phyloP scores from a whole-genome alignment of 2,113 vertebrate genomes.

The Anolis carolinensis region DNA sequence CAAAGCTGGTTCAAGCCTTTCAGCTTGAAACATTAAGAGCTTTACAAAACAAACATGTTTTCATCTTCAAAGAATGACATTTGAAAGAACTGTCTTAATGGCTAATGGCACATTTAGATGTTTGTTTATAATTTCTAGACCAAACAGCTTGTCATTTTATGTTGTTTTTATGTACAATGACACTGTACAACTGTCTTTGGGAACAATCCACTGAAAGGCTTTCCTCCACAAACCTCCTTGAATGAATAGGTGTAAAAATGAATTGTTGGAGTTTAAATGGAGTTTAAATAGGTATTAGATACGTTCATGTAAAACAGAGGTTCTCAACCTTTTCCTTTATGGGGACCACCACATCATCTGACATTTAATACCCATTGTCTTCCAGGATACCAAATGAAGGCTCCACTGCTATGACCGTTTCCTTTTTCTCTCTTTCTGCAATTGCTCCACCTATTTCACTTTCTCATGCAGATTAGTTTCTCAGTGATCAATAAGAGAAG shows the following conservation, averaged over 20 bases:
- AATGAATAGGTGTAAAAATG: background rate
- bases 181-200: constrained; percentile 29
- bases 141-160: constrained; percentile 22
- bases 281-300: background rate
- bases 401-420: too few species aligned
- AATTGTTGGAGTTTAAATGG: background rate
- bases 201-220: background rate
- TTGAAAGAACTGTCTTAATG: constrained; percentile 61
- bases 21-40: constrained; percentile 69
- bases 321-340: too few species aligned
- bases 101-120: constrained; percentile 64
- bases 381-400: too few species aligned
- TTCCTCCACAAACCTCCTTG: background rate
- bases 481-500: too few species aligned
- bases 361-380: too few species aligned
- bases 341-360: too few species aligned
- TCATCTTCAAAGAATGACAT: constrained; percentile 69
- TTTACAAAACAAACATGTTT: constrained; percentile 70
- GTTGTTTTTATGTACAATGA: constrained; percentile 3
- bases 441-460: too few species aligned
- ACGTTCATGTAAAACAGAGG: background rate
- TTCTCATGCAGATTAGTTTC: too few species aligned
- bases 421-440: too few species aligned
- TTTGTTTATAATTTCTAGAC: constrained; percentile 60
- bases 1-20: constrained; percentile 69